Base-by-base conservation (phyloP, 2,113 vertebrate genomes). In the Xyrauchen texanus region DNA sequence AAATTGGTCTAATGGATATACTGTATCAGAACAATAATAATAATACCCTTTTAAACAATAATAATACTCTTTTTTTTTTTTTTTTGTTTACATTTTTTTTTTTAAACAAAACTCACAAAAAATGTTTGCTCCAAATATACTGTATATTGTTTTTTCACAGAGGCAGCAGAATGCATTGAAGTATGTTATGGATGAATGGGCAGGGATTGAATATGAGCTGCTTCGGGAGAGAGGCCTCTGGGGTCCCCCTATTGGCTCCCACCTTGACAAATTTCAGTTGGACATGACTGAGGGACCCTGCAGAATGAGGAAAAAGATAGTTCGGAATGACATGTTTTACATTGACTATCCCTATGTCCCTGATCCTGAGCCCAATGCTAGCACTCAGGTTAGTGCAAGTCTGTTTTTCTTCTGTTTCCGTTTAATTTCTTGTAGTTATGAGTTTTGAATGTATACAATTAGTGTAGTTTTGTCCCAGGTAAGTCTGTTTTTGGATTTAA, bases 271-370 rank as follows among this genome's bases (percentile, higher is more conserved):
- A 75, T 99, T 98, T 88, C 92, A 97, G 91, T 79, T 99, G 91
- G 97, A 99, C 91, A 99, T 99, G 98, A 99, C 97, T 0, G 98
- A 99, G 89, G 98, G 98, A 0, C 98, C 98, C 8, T 99, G 98
- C 84, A 91, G 98, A 7, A 99, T 99, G 98, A 95, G 98, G 90
- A 99, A 99, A 60, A 99, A 99, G 90, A 98, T 99, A 96, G 97
- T 99, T 81, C 96, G 98, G 45, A 99, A 99, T 5, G 98, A 99
- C 87, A 96, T 98, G 96, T 99, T 99, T 85, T 99, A 99, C 62
- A 94, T 94, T 85, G 97, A 99, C 87, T 99, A 99, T 81, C 97
- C 97, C 0, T 99, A 96, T 74, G 90, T 97, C 85, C 96, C 97
- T 0, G 98, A 99, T 84, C 87, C 89, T 0, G 97, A 99, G 77